Evolutionary conservation across 2,888 invertebrate genomes (phyloP), one percentile per base, ranked within the genome.

Genomic region (Polyploca ridens): DNA sequence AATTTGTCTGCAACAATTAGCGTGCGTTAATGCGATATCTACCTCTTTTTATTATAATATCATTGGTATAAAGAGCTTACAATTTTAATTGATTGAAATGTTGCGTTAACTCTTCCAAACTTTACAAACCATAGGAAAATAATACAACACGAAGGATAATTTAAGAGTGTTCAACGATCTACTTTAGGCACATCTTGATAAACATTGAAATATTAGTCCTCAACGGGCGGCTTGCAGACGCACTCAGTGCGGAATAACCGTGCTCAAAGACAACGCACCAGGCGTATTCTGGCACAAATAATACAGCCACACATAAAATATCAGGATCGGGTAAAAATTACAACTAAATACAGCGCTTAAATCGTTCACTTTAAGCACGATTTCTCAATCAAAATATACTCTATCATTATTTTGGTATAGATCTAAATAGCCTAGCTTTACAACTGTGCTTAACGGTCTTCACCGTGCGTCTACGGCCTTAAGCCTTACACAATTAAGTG

Each of bases 391-490:
- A 38, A 10, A 38, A 38, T 10, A 38, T 38, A 38, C 38, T 10
- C 10, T 10, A 38, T 38, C 8, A 38, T 10, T 38, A 19, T 19
- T 27, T 58, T 16, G 13, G 2, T 4, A 58, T 27, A 5, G 33
- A 10, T 27, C 11, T 58, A 58, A 8, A 6, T 16, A 58, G 13
- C 7, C 5, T 58, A 33, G 7, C 8, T 58, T 58, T 35, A 33
- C n/a, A 33, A 58, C 13, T 13, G n/a, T 35, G 35, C 35, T 54
- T 54, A 10, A 54, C 19, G 54, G 16, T 46, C 46, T n/a, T 19
- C 54, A 54, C 54, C 19, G 54, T 54, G 19, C 54, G 54, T 54
- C 19, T 49, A 49, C 49, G 49, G 49, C 16, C 46, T 49, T n/a
- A 49, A 16, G 49, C 49, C 49, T n/a, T 49, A 16, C n/a, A 41